These are phyloP conservation scores for Alouatta palliata DNA, from an alignment of 2,113 vertebrate genomes.

Conservation along the genomic window DNA sequence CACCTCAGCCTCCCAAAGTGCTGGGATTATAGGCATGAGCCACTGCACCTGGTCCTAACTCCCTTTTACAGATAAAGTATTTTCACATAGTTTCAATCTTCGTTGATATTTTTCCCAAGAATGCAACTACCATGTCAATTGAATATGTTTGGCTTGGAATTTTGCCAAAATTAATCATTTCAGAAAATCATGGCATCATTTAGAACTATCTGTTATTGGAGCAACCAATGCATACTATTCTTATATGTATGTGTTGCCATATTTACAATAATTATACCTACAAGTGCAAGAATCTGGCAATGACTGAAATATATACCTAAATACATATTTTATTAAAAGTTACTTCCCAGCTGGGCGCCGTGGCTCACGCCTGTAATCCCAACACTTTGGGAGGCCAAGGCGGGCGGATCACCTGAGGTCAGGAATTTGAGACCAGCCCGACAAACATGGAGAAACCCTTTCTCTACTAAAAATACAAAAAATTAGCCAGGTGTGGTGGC, in stretches of 20 bases:
- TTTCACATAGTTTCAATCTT: background rate
- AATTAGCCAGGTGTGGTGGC: too few relatives aligned
- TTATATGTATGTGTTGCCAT: background rate
- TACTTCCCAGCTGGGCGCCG: background rate
- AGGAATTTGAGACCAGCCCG: too few relatives aligned
- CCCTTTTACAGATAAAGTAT: background rate
- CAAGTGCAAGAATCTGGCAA: background rate
- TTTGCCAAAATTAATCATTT: conserved; percentile 39
- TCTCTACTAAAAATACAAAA: too few relatives aligned
- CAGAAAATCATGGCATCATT: conserved; percentile 11
- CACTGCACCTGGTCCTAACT: background rate
- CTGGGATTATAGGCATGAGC: too few relatives aligned
- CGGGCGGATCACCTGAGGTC: too few relatives aligned
- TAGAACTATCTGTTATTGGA: background rate
- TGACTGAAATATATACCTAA: background rate
- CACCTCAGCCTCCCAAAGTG: too few relatives aligned
- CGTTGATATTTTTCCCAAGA: background rate
- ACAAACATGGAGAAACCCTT: too few relatives aligned
- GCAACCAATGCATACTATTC: background rate
- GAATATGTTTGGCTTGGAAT: background rate
- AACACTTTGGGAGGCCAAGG: too few relatives aligned
- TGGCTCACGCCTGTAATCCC: too few relatives aligned
- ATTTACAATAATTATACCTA: background rate
- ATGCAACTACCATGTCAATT: conserved; percentile 10
- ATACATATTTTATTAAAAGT: background rate